Conservation (phyloP, 2,888 invertebrate species). For the Archips xylosteana region DNA sequence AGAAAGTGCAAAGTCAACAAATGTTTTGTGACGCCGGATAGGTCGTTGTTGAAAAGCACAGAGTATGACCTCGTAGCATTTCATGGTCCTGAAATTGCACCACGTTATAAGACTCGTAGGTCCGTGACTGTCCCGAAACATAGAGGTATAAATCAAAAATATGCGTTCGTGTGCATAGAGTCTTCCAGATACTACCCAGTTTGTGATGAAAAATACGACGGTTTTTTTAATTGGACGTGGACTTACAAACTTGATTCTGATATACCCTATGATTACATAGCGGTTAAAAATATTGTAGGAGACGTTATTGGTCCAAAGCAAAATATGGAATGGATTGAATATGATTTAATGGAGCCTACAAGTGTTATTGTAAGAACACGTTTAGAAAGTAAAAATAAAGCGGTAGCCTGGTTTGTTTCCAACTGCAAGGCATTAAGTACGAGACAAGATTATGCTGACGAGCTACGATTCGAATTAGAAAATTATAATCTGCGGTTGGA, state of each 20-base stretch:
- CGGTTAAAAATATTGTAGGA: constrained; percentile 52
- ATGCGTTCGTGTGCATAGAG: constrained; percentile 58
- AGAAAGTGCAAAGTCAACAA: constrained; percentile 55
- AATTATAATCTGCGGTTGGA: constrained; percentile 56
- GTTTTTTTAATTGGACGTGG: constrained; percentile 67
- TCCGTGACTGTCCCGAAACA: constrained; percentile 42
- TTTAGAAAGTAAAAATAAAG: constrained; percentile 55
- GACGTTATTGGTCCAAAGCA: constrained; percentile 57
- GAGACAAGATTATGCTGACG: constrained; percentile 47
- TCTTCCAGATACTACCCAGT: constrained; percentile 59
- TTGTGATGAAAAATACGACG: constrained; percentile 52
- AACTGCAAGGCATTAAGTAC: constrained; percentile 43
- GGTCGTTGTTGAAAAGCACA: constrained; percentile 44
- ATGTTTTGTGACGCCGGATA: constrained; percentile 57
- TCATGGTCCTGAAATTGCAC: constrained; percentile 53
- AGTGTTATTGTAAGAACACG: constrained; percentile 51
- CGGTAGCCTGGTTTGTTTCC: constrained; percentile 69
- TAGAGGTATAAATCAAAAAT: constrained; percentile 55
- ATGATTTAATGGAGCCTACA: constrained; percentile 56
- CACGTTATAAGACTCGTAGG: neutral
- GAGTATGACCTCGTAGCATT: constrained; percentile 59
- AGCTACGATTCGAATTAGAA: constrained; percentile 52
- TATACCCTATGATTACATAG: constrained; percentile 57
- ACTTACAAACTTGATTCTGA: constrained; percentile 64
- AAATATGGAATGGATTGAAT: constrained; percentile 57